Percentiles rank a stretch among this genome's conserved stretches.
phyloP scores from a whole-genome alignment of 2,113 vertebrate species.

The Varanus salvator region DNA sequence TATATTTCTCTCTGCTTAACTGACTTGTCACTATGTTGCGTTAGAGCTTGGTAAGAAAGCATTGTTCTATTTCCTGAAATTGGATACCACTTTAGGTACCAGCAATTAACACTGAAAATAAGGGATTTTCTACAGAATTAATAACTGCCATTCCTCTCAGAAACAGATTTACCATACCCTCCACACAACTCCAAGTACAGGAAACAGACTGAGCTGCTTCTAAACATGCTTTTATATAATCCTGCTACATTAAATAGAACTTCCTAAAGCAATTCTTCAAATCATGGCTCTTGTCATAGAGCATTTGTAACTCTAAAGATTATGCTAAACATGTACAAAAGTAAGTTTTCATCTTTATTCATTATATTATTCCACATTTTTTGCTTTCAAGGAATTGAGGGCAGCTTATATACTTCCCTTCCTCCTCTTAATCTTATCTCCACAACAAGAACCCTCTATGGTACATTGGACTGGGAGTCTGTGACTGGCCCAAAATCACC shows the following conservation, averaged over 20 bases:
- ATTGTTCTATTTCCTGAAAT: background rate
- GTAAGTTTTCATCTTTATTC: too few species aligned
- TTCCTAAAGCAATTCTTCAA: background rate
- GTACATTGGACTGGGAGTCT: too few species aligned
- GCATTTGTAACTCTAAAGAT: too few species aligned
- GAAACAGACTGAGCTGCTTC: background rate
- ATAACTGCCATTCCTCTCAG: background rate
- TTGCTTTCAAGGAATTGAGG: too few species aligned
- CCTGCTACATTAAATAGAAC: background rate
- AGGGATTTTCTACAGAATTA: background rate
- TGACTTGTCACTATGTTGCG: background rate
- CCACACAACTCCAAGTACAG: background rate
- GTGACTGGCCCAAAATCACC: too few species aligned
- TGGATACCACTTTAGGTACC: slow-evolving; percentile 8
- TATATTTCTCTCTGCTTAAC: background rate
- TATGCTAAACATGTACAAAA: background rate
- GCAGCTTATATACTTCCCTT: too few species aligned
- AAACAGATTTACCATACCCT: background rate
- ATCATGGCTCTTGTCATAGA: background rate
- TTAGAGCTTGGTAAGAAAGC: background rate
- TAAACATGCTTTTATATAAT: background rate
- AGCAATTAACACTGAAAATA: background rate
- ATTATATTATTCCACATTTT: too few species aligned
- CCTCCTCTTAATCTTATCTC: too few species aligned
- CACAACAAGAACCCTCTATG: too few species aligned